Base-by-base conservation (phyloP, 2,113 vertebrate genomes). In the Antidorcas marsupialis region DNA sequence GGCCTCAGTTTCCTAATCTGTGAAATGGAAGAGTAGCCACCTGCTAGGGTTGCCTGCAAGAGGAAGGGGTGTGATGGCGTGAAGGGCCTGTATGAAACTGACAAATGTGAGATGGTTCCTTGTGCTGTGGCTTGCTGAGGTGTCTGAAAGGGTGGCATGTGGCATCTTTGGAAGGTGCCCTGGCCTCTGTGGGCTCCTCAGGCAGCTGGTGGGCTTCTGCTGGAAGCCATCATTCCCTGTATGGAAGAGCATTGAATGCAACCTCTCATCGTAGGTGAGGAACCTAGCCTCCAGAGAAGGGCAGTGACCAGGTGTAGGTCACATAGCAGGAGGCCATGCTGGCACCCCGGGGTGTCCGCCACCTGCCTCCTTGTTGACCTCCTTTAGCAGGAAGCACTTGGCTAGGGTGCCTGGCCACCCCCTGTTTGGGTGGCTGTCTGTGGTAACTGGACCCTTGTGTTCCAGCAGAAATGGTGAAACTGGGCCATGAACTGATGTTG, bases 401-500 rank as follows among this genome's bases (percentile, higher is more conserved):
- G 62, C 28, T 0, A 74, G 47, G 81, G 19, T 47, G 21, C 17
- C 55, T 15, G 2, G 11, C 4, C 2, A 50, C 33, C 53, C 43
- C 79, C 57, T 17, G 16, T 76, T 59, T 14, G n/a, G 53, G 62
- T 64, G 33, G 16, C 43, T 33, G 6, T 52, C 59, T 62, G 21
- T 2, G 14, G 39, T 97, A 52, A 97, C 39, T 16, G 43, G 33
- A 1, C 59, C n/a, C 87, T 95, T 71, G 67, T 97, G 36, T 78
- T 88, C 59, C 17, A 19, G 71, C 98, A 99, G 99, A 99, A 94
- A 98, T 99, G 90, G 98, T 98, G 62, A 96, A 89, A 28, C 97
- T 99, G 81, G 99, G 99, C 28, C 98, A 99, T 60, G 99, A 99
- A 55, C 98, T 99, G 97, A 98, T 99, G 98, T 96, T 99, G 87